phyloP scores from a whole-genome alignment of 2,113 vertebrate species.

The Indicator maculatus region DNA sequence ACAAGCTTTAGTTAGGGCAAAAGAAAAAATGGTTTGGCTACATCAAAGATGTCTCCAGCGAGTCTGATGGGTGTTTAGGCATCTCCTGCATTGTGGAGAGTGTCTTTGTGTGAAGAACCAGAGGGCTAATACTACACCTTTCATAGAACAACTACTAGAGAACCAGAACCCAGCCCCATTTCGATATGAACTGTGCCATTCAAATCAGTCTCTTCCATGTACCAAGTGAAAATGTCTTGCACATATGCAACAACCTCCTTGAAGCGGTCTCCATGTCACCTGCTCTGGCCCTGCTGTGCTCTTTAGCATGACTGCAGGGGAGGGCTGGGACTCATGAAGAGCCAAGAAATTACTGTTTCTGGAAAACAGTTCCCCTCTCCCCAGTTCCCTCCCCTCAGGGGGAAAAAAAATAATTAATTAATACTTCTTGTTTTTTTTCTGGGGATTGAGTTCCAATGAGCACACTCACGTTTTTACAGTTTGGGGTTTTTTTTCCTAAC shows the following conservation, averaged over 20 bases:
- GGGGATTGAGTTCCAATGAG: background rate
- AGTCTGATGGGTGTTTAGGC: background rate
- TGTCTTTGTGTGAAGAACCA: constrained; percentile 30
- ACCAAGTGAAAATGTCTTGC: constrained; percentile 12
- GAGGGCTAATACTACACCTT: constrained; percentile 56
- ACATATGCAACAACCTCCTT: constrained; percentile 22
- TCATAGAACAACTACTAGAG: background rate
- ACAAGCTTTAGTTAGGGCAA: background rate
- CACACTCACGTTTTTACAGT: constrained; percentile 23
- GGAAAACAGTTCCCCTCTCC: constrained; percentile 1
- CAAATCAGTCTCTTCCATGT: constrained; percentile 65
- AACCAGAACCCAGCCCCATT: constrained; percentile 13
- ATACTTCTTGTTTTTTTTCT: background rate
- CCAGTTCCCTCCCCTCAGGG: background rate
- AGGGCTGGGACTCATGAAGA: background rate
- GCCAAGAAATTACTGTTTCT: background rate
- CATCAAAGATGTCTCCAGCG: background rate
- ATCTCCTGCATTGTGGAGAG: background rate
- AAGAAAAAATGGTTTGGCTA: constrained; percentile 2
- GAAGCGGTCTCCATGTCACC: background rate
- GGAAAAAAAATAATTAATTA: background rate
- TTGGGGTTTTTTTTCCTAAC: background rate
- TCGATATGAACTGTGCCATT: constrained; percentile 69
- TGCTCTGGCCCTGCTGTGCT: background rate
- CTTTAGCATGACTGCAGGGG: background rate